Evolutionary conservation across 2,113 vertebrate species (phyloP), one percentile per base, ranked within the genome.

Genomic region (Rana temporaria): DNA sequence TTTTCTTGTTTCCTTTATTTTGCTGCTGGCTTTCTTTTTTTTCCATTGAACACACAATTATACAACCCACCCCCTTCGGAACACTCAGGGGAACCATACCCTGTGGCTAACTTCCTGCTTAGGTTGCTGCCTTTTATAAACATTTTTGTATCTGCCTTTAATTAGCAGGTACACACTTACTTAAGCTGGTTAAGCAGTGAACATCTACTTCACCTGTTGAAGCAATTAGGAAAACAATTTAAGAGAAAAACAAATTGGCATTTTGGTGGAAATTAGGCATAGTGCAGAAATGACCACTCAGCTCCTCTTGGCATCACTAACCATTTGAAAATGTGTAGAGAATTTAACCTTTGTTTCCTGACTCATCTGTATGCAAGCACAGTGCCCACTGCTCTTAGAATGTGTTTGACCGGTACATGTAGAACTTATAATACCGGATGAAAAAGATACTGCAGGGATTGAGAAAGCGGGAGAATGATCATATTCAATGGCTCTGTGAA

Each of bases 321-420:
- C 22, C 69, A 63, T 81, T 55, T 53, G 42, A 73, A 70, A 81
- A 73, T 73, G 79, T 73, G 79, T 24, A 65, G 34, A 81, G 69
- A 81, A 81, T 81, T 81, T 72, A 81, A 24, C 69, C 69, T 70
- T 81, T 81, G 69, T 81, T 81, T 73, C 20, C 55, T 55, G 14
- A 65, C 69, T 73, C 79, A 81, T 81, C 79, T 73, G 79, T 73
- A 81, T 81, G 70, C 69, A 59, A 73, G 34, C 19, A 32, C 26
- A 16, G 57, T 81, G 57, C 42, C 42, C 38, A 56, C 42, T 81
- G 26, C 38, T 63, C 69, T 65, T 73, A 60, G 66, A 59, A 52
- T 72, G 66, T 48, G 57, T 81, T 81, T 73, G 69, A 64, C 69
- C 79, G 73, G 55, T 65, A 60, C 42, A 62, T 73, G 48, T 73